A percentile compares a stretch with the other conserved stretches of the same genome.
These are phyloP conservation scores for Sericinus montela DNA, from an alignment of 2,888 invertebrate genomes.

Conservation along the genomic window DNA sequence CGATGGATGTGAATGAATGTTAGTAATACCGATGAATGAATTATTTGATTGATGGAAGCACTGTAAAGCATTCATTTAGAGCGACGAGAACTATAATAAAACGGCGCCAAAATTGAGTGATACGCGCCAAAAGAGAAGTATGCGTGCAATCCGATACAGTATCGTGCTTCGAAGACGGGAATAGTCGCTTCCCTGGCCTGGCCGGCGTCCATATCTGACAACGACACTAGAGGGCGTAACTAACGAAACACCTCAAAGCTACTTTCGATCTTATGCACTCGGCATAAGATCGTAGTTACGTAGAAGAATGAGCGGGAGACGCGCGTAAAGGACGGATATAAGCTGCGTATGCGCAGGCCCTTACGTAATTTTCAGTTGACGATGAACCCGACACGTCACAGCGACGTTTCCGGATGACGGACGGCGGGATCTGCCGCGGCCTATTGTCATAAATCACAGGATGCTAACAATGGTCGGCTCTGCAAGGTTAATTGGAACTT, in stretches of 20 bases:
- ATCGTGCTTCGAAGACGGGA: constrained; percentile 71
- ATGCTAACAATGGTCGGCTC: constrained; percentile 27
- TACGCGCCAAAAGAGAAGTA: constrained; percentile 56
- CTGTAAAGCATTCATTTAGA: neutral
- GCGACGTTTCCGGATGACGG: constrained; percentile 64
- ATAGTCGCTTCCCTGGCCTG: constrained; percentile 77
- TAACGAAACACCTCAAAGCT: constrained; percentile 35
- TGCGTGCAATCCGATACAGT: constrained; percentile 55
- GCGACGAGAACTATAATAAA: constrained; percentile 29
- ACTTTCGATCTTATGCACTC: constrained; percentile 51
- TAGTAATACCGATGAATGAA: no score
- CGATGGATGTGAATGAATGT: no score
- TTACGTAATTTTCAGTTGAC: constrained; percentile 72
- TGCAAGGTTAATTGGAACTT: constrained; percentile 39
- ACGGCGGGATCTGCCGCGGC: constrained; percentile 45
- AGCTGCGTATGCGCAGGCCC: constrained; percentile 64
- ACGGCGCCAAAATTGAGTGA: constrained; percentile 58
- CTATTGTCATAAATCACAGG: constrained; percentile 46
- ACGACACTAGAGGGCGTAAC: constrained; percentile 47
- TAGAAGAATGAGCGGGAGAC: constrained; percentile 33
- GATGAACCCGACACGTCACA: constrained; percentile 73
- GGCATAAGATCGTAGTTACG: constrained; percentile 47
- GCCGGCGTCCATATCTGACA: constrained; percentile 62
- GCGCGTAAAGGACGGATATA: constrained; percentile 56
- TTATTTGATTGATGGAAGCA: neutral